Percentiles rank a stretch among this genome's conserved stretches.
Conservation (phyloP, 2,888 invertebrate genomes). For the Andrena minutula region DNA sequence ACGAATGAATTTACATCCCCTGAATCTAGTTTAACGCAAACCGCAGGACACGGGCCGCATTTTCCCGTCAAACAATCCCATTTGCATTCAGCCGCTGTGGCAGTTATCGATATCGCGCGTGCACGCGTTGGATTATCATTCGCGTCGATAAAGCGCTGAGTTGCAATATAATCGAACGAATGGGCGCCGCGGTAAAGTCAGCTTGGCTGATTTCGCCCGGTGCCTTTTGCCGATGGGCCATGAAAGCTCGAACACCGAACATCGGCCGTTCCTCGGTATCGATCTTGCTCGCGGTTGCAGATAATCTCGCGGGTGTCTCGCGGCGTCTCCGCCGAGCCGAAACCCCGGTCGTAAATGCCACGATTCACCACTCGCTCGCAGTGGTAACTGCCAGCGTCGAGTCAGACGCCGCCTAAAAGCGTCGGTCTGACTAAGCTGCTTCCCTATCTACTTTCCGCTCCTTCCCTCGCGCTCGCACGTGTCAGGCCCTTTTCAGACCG, state of each 20-base stretch:
- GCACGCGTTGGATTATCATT: conserved; percentile 25
- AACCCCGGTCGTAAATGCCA: conserved; percentile 53
- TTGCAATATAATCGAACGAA: conserved; percentile 39
- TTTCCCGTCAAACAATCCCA: neutral
- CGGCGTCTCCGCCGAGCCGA: neutral
- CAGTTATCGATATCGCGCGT: conserved; percentile 31
- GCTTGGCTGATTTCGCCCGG: conserved; percentile 44
- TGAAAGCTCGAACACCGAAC: conserved; percentile 64
- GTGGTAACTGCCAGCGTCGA: conserved; percentile 36
- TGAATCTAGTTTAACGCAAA: too few species aligned
- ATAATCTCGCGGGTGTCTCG: conserved; percentile 69
- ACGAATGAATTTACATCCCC: too few species aligned
- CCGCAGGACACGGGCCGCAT: neutral
- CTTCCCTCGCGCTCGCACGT: neutral
- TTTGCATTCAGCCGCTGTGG: conserved; percentile 9
- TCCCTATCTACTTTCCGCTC: conserved; percentile 6
- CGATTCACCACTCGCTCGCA: conserved; percentile 28
- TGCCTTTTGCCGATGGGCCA: conserved; percentile 59
- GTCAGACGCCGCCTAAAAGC: conserved; percentile 42
- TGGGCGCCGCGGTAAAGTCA: conserved; percentile 43
- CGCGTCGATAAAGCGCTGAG: conserved; percentile 41
- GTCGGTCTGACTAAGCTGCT: neutral
- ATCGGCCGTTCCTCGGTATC: conserved; percentile 57
- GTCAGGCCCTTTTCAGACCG: neutral
- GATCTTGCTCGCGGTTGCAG: conserved; percentile 64